phyloP scores from a whole-genome alignment of 2,797 vertebrate species.

The Spheniscus humboldti region DNA sequence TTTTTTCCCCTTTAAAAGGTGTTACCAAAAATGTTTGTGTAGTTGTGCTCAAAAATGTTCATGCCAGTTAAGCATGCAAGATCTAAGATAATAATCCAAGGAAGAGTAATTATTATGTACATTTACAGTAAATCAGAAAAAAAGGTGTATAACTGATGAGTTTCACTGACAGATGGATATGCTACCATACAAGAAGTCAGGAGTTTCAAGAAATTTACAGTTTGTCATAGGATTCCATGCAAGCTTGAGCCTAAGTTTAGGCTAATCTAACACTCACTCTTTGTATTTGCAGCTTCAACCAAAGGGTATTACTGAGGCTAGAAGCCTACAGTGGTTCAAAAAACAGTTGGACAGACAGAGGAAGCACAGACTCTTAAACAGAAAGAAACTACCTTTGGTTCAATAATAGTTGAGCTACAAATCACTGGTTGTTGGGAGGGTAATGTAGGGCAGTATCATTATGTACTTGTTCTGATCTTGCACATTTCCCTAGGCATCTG shows the following conservation, averaged over 20 bases:
- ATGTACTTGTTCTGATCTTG: not conserved
- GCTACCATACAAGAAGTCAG: not conserved
- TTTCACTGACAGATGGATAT: not conserved
- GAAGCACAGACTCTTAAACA: not conserved
- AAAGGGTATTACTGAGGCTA: not conserved
- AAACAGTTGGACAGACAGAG: not conserved
- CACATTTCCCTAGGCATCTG: not conserved
- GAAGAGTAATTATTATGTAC: not conserved
- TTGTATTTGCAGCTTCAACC: not conserved
- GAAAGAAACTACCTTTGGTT: not conserved
- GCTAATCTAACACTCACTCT: not conserved
- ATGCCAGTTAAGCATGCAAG: not conserved
- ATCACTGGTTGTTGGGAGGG: not conserved
- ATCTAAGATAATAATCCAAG: not conserved
- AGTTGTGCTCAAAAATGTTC: not conserved
- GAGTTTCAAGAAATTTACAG: not conserved
- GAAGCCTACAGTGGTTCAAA: not conserved
- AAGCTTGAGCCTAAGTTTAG: not conserved
- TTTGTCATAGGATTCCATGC: not conserved
- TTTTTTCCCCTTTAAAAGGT: not conserved
- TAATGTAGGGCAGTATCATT: not conserved
- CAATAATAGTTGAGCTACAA: not conserved
- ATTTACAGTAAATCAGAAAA: not conserved
- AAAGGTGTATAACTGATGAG: rapidly evolving
- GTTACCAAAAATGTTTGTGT: not conserved